Percentiles rank a stretch among this genome's conserved stretches.
These are phyloP conservation scores for Antigone vipio DNA, from an alignment of 2,113 vertebrate species.

Conservation along the genomic window DNA sequence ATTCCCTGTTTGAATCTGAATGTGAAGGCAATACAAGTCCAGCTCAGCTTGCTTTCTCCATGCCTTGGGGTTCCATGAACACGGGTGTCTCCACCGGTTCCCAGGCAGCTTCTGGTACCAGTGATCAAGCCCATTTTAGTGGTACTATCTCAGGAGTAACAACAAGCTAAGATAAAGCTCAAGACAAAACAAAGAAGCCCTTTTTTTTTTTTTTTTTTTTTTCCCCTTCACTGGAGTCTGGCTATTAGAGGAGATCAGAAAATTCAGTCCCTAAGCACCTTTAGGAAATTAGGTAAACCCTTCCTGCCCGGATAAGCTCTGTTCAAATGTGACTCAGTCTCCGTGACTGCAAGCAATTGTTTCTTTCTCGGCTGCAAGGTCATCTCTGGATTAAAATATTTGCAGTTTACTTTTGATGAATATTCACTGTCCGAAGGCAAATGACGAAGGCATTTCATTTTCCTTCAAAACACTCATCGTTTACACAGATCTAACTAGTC, in stretches of 20 bases:
- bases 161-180: not conserved
- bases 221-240: not conserved
- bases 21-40: not conserved
- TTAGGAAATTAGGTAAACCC: constrained; percentile 14
- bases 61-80: not conserved
- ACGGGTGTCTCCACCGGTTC: not conserved
- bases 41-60: not conserved
- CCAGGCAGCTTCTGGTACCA: not conserved
- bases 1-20: not conserved
- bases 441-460: not conserved
- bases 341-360: not conserved
- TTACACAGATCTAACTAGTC: not conserved
- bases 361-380: constrained; percentile 43
- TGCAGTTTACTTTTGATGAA: not conserved
- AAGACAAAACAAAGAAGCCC: not conserved
- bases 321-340: constrained; percentile 9
- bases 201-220: too few relatives aligned
- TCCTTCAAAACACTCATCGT: not conserved
- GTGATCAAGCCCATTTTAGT: not conserved
- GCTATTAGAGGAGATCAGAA: not conserved
- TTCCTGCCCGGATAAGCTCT: not conserved
- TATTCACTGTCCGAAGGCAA: not conserved
- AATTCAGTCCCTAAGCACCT: not conserved
- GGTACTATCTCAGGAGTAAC: not conserved
- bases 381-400: constrained; percentile 14